Conservation (phyloP, 92 coral and sea anemone species). For the Porites lobata region DNA sequence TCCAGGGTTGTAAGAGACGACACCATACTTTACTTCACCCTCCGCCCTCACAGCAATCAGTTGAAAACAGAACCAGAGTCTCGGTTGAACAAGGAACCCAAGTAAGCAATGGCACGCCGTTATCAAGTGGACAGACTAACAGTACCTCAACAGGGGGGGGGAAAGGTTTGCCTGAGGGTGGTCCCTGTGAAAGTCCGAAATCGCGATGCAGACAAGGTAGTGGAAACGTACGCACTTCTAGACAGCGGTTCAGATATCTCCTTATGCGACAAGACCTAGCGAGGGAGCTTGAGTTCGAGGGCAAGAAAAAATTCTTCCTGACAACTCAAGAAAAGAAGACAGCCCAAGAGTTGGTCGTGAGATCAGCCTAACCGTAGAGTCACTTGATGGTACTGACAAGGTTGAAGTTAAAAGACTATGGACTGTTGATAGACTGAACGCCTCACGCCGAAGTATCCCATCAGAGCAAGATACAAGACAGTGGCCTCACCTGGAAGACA, state of each 20-base stretch:
- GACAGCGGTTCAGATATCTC: slow-evolving; percentile 58
- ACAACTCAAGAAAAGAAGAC: too few relatives aligned
- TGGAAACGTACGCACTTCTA: slow-evolving; percentile 61
- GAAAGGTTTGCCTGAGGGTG: too few relatives aligned
- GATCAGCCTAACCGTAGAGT: slow-evolving; percentile 18
- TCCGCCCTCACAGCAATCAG: too few relatives aligned
- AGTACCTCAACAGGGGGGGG: too few relatives aligned
- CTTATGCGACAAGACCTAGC: too few relatives aligned
- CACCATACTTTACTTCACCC: too few relatives aligned
- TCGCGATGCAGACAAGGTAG: neutral
- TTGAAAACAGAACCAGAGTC: too few relatives aligned
- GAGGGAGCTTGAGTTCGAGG: too few relatives aligned
- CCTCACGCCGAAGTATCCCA: slow-evolving; percentile 59
- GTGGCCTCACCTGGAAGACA: slow-evolving; percentile 60
- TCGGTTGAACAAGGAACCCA: neutral
- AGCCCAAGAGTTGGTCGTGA: too few relatives aligned
- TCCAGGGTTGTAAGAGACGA: too few relatives aligned
- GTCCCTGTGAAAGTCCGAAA: neutral
- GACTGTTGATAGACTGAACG: slow-evolving; percentile 57
- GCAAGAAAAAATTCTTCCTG: too few relatives aligned
- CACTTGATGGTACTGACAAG: slow-evolving; percentile 41
- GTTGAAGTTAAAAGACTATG: slow-evolving; percentile 43
- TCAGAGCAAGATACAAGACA: slow-evolving; percentile 20
- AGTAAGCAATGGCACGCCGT: neutral
- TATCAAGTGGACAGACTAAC: neutral